Conservation (phyloP, 2,888 invertebrate genomes). For the Campopleginae sp. region DNA sequence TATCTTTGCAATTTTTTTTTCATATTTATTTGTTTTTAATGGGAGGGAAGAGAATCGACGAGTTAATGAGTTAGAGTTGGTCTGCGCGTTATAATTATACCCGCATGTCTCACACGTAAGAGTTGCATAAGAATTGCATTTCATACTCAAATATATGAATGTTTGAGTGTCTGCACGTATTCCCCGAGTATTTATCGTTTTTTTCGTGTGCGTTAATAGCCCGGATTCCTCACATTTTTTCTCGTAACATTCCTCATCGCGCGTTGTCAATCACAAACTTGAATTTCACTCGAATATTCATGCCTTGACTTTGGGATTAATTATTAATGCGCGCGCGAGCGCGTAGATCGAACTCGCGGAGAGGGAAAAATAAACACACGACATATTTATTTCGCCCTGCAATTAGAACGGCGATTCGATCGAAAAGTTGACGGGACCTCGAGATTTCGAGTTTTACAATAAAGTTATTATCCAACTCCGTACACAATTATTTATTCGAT, state of each 20-base stretch:
- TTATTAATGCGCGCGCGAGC: not conserved
- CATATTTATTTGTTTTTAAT: slow-evolving; percentile 25
- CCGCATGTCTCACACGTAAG: slow-evolving; percentile 47
- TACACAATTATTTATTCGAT: not conserved
- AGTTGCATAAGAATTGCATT: slow-evolving; percentile 53
- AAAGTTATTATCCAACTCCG: not conserved
- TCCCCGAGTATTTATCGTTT: not conserved
- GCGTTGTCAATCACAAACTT: not conserved
- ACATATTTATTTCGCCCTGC: not conserved
- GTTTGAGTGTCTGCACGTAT: not conserved
- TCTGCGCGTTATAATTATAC: slow-evolving; percentile 56
- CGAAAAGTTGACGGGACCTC: not conserved
- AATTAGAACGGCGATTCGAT: not conserved
- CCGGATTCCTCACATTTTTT: slow-evolving; percentile 43
- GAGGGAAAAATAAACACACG: not conserved
- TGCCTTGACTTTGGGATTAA: not conserved
- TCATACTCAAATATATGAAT: not conserved
- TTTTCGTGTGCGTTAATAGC: slow-evolving; percentile 42
- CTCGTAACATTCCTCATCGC: slow-evolving; percentile 7
- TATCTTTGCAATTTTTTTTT: slow-evolving; percentile 1
- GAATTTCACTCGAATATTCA: not conserved
- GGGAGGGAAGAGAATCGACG: slow-evolving; percentile 20
- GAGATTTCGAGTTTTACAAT: not conserved
- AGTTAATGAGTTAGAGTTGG: slow-evolving; percentile 32
- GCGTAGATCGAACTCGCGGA: not conserved